phyloP scores from a whole-genome alignment of 1,140 invertebrate genomes.

The Grapholita molesta region DNA sequence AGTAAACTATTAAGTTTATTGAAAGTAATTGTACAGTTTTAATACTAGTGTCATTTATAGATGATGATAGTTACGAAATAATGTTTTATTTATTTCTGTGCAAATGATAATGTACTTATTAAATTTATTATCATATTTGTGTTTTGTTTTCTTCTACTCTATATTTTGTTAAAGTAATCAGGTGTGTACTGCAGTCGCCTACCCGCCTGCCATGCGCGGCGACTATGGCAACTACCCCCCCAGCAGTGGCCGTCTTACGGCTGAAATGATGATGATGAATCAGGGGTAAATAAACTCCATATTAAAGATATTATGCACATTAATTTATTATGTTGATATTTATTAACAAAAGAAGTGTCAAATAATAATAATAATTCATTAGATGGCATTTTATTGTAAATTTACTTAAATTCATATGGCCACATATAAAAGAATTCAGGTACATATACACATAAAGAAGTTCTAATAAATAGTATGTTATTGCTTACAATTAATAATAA shows the following conservation, averaged over 20 bases:
- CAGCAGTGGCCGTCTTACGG: no score
- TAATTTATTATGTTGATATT: slow-evolving; percentile 61
- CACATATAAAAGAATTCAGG: slow-evolving; percentile 71
- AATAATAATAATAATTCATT: slow-evolving; percentile 53
- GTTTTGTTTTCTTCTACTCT: background rate
- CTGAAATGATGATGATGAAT: no score
- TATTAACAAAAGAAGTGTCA: slow-evolving; percentile 67
- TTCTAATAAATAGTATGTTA: slow-evolving; percentile 60
- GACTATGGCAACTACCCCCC: no score
- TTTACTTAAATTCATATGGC: slow-evolving; percentile 70
- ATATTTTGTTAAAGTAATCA: background rate
- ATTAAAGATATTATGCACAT: slow-evolving; percentile 52
- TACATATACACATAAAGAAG: slow-evolving; percentile 64
- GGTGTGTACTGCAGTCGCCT: no score
- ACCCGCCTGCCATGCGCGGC: no score
- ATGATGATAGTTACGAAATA: background rate
- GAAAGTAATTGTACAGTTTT: background rate
- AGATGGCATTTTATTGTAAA: slow-evolving; percentile 43
- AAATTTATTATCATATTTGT: background rate
- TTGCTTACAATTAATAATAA: slow-evolving; percentile 68
- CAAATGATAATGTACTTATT: background rate
- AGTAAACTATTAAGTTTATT: background rate
- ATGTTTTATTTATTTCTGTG: slow-evolving; percentile 7
- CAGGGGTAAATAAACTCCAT: slow-evolving; percentile 38
- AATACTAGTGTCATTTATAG: background rate